Conservation (phyloP, 2,113 vertebrate genomes). For the Stigmatopora nigra region DNA sequence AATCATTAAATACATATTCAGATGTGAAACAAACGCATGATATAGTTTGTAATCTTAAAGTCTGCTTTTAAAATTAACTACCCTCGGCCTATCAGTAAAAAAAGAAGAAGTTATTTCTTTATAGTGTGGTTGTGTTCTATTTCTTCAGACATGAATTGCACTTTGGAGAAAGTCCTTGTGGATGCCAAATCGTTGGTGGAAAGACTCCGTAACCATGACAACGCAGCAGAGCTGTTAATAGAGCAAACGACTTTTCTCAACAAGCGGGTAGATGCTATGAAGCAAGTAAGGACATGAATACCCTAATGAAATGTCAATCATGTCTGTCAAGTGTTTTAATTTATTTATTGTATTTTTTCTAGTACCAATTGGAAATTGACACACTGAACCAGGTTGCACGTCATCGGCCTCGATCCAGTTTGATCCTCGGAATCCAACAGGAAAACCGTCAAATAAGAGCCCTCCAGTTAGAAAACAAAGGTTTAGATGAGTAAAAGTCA, state of each 20-base stretch:
- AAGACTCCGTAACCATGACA: slow-evolving; percentile 88
- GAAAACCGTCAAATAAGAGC: slow-evolving; percentile 96
- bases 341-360: slow-evolving; percentile 2
- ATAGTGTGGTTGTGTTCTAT: slow-evolving; percentile 5
- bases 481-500: slow-evolving; percentile 44
- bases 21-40: too few relatives aligned
- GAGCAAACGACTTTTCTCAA: slow-evolving; percentile 93
- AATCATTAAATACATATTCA: too few relatives aligned
- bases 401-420: slow-evolving; percentile 89
- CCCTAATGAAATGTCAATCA: not conserved
- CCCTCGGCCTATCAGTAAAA: too few relatives aligned
- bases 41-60: too few relatives aligned
- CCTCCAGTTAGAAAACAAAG: slow-evolving; percentile 95
- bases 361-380: slow-evolving; percentile 97
- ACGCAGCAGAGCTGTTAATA: slow-evolving; percentile 88
- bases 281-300: slow-evolving; percentile 69
- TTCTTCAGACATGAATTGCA: slow-evolving; percentile 82
- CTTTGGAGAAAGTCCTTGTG: slow-evolving; percentile 89
- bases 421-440: slow-evolving; percentile 95
- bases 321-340: not conserved
- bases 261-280: slow-evolving; percentile 96
- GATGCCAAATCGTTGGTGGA: slow-evolving; percentile 93
- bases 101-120: not conserved
- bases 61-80: too few relatives aligned
- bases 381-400: slow-evolving; percentile 90